A percentile compares a stretch with the other conserved stretches of the same genome.
Evolutionary conservation across 2,797 vertebrate species (phyloP).

Genomic region (Kryptopterus vitreolus): DNA sequence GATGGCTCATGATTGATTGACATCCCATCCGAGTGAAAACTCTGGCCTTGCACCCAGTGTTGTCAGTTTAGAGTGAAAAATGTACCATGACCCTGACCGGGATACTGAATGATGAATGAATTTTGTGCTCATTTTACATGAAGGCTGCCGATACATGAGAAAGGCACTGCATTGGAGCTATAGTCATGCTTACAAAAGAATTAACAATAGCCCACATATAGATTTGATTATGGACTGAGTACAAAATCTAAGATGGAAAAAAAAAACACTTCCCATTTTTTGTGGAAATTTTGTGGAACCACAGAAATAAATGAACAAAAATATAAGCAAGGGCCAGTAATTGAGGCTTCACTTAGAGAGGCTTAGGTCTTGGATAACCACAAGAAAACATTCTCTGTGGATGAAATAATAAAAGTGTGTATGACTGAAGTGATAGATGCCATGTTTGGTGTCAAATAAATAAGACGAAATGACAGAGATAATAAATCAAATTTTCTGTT

Average conservation of each 20-base stretch:
- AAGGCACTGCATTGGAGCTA: neutral
- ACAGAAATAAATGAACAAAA: neutral
- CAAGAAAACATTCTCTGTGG: conserved; percentile 46
- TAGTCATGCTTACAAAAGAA: neutral
- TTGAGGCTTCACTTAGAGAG: conserved; percentile 31
- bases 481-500: conserved; percentile 20
- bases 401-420: conserved; percentile 38
- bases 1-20: neutral
- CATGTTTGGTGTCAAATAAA: conserved; percentile 24
- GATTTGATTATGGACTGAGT: no score
- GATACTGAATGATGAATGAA: neutral
- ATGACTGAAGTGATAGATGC: conserved; percentile 28
- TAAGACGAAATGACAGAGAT: conserved; percentile 35
- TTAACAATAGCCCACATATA: no score
- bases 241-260: no score
- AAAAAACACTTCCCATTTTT: no score
- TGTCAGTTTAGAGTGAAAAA: neutral
- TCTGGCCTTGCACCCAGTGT: neutral
- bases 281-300: neutral
- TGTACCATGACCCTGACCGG: neutral
- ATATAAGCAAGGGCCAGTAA: neutral
- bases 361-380: conserved; percentile 30
- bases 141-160: neutral
- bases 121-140: neutral
- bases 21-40: neutral